Percentiles rank a stretch among this genome's conserved stretches.
These are phyloP conservation scores for Oreochromis spilurus DNA, from an alignment of 2,113 vertebrate species.

Conservation along the genomic window DNA sequence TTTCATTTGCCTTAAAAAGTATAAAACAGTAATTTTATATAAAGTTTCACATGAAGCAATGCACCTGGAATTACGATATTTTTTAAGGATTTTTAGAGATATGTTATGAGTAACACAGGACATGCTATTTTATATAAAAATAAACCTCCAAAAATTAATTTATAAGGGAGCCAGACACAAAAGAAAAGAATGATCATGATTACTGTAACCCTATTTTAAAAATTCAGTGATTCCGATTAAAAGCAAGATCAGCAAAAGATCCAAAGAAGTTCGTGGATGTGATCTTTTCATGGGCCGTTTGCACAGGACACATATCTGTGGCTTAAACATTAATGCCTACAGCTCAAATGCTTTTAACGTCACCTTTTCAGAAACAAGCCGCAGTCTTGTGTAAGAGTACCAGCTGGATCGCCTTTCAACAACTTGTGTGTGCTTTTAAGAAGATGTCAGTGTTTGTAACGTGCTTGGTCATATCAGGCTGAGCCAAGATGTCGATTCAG, in stretches of 20 bases:
- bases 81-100: fast-evolving
- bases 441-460: fast-evolving
- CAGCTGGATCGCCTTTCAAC: neutral
- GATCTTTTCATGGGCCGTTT: neutral
- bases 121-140: neutral
- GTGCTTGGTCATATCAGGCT: neutral
- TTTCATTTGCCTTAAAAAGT: neutral
- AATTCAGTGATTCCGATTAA: neutral
- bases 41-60: neutral
- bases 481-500: neutral
- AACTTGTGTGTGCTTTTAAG: neutral
- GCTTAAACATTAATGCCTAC: neutral
- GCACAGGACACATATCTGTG: neutral
- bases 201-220: neutral
- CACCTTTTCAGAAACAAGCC: neutral
- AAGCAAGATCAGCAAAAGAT: neutral
- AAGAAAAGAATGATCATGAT: neutral
- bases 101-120: neutral
- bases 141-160: fast-evolving
- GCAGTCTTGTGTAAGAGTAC: neutral
- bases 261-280: neutral
- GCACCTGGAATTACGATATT: neutral
- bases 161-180: neutral
- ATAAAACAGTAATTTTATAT: neutral
- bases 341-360: neutral